A percentile compares a stretch with the other conserved stretches of the same genome.
These are phyloP conservation scores for Lordiphosa clarofinis DNA, from an alignment of 1,140 invertebrate genomes.

Conservation along the genomic window DNA sequence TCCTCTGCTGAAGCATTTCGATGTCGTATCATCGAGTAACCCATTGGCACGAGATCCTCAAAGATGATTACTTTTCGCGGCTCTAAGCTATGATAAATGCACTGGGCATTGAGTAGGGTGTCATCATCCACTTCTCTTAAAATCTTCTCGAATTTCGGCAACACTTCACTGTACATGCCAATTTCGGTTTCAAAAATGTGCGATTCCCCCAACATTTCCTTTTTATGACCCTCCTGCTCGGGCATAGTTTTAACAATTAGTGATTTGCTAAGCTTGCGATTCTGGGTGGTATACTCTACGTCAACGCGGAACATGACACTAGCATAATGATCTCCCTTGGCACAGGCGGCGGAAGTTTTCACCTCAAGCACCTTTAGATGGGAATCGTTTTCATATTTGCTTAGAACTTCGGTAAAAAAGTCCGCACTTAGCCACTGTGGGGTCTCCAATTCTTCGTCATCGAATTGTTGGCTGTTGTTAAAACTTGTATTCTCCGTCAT, in stretches of 20 bases:
- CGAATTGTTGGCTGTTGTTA: conserved; percentile 17
- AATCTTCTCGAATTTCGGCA: conserved; percentile 58
- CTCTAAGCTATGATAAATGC: conserved; percentile 44
- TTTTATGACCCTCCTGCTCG: conserved; percentile 56
- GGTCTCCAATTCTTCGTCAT: conserved; percentile 58
- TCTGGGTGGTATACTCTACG: conserved; percentile 18
- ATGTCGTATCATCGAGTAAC: conserved; percentile 38
- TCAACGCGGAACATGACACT: conserved; percentile 64
- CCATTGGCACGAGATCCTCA: conserved; percentile 48
- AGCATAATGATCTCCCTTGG: conserved; percentile 69
- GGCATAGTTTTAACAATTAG: conserved; percentile 70
- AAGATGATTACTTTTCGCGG: conserved; percentile 53
- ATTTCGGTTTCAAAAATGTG: conserved; percentile 59
- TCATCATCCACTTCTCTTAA: conserved; percentile 33
- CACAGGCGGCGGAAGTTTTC: conserved; percentile 49
- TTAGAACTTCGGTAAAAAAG: conserved; percentile 45
- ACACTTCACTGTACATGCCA: conserved; percentile 50
- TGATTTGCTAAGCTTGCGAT: conserved; percentile 22
- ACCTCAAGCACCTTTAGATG: conserved; percentile 30
- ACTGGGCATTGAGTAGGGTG: conserved; percentile 22
- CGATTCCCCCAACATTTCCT: conserved; percentile 38
- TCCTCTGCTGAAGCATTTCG: conserved; percentile 34
- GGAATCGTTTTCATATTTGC: conserved; percentile 18
- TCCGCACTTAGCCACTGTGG: conserved; percentile 51
- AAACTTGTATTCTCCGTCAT: conserved; percentile 17